Conservation (phyloP, 2,888 invertebrate genomes). For the Perizoma flavofasciatum region DNA sequence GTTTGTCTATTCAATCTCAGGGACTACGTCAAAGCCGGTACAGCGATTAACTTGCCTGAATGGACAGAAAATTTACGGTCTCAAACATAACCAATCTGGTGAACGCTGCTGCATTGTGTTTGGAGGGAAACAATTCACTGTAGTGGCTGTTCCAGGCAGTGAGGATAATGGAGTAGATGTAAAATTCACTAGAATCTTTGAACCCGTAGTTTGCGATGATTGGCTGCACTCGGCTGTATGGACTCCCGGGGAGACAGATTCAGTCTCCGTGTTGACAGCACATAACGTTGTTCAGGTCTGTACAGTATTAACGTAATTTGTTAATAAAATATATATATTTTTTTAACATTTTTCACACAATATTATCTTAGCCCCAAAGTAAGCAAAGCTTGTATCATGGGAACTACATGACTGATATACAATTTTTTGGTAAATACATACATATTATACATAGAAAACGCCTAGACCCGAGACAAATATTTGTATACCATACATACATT, state of each 20-base stretch:
- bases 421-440: too few species aligned
- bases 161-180: constrained; percentile 25
- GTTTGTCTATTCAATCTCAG: constrained; percentile 52
- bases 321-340: too few species aligned
- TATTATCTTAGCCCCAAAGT: too few species aligned
- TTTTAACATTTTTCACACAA: too few species aligned
- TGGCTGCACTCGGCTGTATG: constrained; percentile 87
- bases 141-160: constrained; percentile 39
- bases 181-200: constrained; percentile 41
- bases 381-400: too few species aligned
- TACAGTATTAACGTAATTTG: too few species aligned
- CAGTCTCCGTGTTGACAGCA: constrained; percentile 84
- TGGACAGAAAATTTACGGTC: constrained; percentile 85
- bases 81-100: constrained; percentile 57
- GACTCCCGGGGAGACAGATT: constrained; percentile 70
- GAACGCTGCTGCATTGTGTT: constrained; percentile 70
- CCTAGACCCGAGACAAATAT: too few species aligned
- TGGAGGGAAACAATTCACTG: constrained; percentile 83
- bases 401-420: too few species aligned
- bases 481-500: too few species aligned
- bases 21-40: constrained; percentile 43
- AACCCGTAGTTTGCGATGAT: constrained; percentile 75
- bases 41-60: constrained; percentile 53
- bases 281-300: constrained; percentile 85
- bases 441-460: too few species aligned